Evolutionary conservation across 1,140 invertebrate genomes (phyloP).

Genomic region (Araneus ventricosus): DNA sequence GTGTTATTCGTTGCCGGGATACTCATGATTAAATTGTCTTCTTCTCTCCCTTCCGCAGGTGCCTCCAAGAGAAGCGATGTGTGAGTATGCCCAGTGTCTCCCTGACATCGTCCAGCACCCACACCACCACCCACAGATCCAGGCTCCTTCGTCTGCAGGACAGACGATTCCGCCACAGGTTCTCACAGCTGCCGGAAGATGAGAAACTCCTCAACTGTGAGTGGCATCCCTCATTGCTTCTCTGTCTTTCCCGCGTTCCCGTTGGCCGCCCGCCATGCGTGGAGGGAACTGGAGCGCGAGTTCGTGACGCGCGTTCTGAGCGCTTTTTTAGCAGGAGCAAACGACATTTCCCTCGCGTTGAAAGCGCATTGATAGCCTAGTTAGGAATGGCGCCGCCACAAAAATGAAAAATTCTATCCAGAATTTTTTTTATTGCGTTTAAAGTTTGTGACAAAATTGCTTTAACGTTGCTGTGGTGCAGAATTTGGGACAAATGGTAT

Average conservation of each 20-base stretch:
- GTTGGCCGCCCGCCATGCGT: background rate
- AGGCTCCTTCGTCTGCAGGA: constrained; percentile 64
- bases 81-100: constrained; percentile 75
- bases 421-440: too few species aligned
- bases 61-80: constrained; percentile 70
- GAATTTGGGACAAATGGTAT: too few species aligned
- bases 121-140: constrained; percentile 30
- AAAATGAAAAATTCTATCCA: too few species aligned
- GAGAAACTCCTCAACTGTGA: constrained; percentile 90
- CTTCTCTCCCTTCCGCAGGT: background rate
- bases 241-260: background rate
- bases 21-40: too few species aligned
- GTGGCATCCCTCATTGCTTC: constrained; percentile 77
- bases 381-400: too few species aligned
- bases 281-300: background rate
- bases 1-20: too few species aligned
- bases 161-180: constrained; percentile 84
- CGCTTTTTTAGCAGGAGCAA: background rate
- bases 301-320: background rate
- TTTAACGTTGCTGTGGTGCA: too few species aligned
- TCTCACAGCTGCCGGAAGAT: constrained; percentile 85
- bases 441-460: too few species aligned
- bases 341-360: background rate
- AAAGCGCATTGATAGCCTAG: too few species aligned
- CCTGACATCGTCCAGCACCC: constrained; percentile 4